Base-by-base conservation (phyloP, 1,140 invertebrate species). In the Monochamus saltuarius region DNA sequence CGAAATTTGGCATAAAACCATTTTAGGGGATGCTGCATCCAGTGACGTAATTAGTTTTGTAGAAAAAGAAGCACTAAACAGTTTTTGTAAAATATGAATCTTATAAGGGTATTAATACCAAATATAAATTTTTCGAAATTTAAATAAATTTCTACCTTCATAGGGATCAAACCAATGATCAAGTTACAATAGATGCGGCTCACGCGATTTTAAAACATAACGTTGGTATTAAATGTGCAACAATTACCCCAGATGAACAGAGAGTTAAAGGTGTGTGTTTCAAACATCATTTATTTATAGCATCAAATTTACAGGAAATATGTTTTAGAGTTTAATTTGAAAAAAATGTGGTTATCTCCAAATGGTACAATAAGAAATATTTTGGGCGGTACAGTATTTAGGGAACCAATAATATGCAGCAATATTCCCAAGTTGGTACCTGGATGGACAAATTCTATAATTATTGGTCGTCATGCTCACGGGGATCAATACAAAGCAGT, bases 361-460 rank as follows among this genome's bases (percentile, higher is more conserved):
- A 95, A 95, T 77, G 93, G 93, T 13, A 95, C 93, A 0, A 94
- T 95, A 67, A 82, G 93, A 71, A 95, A 95, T 75, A 95, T 95
- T 69, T 79, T 95, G 11, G 92, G 92, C 4, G 92, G 92, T 1
- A 95, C 92, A 0, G 92, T 95, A 11, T 95, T 95, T 78, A 81
- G 93, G 46, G 93, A 95, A 74, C 92, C 93, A 7, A 95, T 95
- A 69, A 77, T 96, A 22, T 95, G 92, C 77, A 85, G 90, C 72
- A 94, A 87, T 70, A 94, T 96, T 75, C 93, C 93, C 1, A 84
- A 90, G 16, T 76, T 95, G 16, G 90, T 96, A 7, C 89, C 91
- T 17, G 91, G 91, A 9, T 95, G 92, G 92, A 89, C 82, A 1
- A 83, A 92, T 64, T 83, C 91, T 22, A 87, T 87, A 56, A 78